Evolutionary conservation across 2,113 vertebrate genomes (phyloP).

Genomic region (Phylloscopus trochiloides): DNA sequence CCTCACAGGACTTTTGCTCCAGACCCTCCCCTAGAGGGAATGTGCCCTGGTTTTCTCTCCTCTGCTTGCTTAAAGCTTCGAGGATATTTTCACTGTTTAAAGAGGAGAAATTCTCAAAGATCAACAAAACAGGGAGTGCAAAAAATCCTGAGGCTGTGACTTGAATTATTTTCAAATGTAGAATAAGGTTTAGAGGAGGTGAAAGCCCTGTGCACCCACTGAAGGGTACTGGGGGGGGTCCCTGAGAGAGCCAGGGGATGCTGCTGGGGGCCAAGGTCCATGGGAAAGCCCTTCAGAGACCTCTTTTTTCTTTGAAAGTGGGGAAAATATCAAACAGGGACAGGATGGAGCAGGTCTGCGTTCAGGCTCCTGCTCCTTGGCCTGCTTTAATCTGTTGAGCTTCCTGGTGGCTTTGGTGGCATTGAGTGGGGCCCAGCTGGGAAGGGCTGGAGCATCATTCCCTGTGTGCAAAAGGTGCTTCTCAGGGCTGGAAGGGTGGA

Average conservation of each 20-base stretch:
- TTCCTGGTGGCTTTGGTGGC: fast-evolving
- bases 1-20: not conserved
- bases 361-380: not conserved
- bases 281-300: not conserved
- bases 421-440: fast-evolving
- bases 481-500: not conserved
- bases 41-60: not conserved
- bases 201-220: not conserved
- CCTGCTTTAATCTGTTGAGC: fast-evolving
- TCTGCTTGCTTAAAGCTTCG: not conserved
- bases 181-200: not conserved
- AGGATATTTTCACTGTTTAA: not conserved
- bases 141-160: not conserved
- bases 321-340: not conserved
- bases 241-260: not conserved
- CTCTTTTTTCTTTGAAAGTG: not conserved
- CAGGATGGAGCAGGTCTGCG: not conserved
- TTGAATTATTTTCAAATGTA: not conserved
- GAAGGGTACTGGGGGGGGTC: too few species aligned
- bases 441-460: not conserved
- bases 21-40: not conserved
- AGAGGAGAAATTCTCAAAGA: not conserved
- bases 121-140: not conserved
- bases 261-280: not conserved
- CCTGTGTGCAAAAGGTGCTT: not conserved